A percentile compares a stretch with the other conserved stretches of the same genome.
phyloP scores from a whole-genome alignment of 2,888 invertebrate species.

The Monochamus alternatus region DNA sequence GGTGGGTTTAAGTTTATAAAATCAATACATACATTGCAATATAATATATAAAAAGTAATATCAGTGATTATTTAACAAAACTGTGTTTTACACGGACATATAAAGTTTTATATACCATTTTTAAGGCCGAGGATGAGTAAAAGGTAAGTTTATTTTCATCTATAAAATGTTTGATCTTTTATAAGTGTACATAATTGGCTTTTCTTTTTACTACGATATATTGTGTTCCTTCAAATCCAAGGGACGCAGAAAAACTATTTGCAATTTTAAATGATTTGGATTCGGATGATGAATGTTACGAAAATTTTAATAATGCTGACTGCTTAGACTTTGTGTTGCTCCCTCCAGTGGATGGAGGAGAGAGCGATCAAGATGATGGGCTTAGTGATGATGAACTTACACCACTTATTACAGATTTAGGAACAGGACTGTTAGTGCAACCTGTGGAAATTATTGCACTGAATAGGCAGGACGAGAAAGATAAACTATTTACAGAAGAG shows the following conservation, averaged over 20 bases:
- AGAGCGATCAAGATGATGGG: slow-evolving; percentile 12
- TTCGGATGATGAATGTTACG: slow-evolving; percentile 36
- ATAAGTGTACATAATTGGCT: no score
- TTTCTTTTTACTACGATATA: no score
- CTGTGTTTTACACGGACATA: no score
- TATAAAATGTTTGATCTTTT: no score
- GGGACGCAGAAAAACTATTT: slow-evolving; percentile 32
- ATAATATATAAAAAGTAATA: no score
- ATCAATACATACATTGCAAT: no score
- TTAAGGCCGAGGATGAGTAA: no score
- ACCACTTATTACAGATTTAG: slow-evolving; percentile 32
- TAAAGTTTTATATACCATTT: no score
- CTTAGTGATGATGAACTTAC: slow-evolving; percentile 17
- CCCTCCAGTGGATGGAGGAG: slow-evolving; percentile 26
- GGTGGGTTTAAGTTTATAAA: no score
- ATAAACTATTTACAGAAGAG: background rate
- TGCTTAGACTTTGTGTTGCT: slow-evolving; percentile 20
- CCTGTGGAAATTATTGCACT: slow-evolving; percentile 16
- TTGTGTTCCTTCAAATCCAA: slow-evolving; percentile 27
- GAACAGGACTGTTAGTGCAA: slow-evolving; percentile 33
- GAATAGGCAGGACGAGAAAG: slow-evolving; percentile 4
- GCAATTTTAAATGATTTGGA: slow-evolving; percentile 29
- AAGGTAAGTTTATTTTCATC: background rate
- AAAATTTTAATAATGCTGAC: slow-evolving; percentile 21
- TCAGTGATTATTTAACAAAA: no score